phyloP scores from a whole-genome alignment of 2,888 invertebrate species.

The Chloroclysta siterata region DNA sequence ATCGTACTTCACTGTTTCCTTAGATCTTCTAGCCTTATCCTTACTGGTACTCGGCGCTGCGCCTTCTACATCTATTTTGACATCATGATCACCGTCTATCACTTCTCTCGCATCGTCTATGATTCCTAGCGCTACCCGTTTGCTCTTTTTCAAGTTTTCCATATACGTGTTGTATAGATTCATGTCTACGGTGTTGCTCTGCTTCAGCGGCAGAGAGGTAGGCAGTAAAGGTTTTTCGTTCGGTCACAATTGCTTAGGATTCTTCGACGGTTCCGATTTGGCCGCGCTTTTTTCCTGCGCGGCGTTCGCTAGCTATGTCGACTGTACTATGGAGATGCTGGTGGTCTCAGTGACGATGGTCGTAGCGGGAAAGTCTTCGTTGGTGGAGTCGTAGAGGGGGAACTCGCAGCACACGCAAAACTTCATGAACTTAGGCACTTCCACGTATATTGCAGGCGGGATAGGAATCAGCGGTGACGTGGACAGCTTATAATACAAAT shows the following conservation, averaged over 20 bases:
- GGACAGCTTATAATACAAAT: constrained; percentile 93
- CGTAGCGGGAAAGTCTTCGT: constrained; percentile 87
- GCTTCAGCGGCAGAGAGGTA: constrained; percentile 77
- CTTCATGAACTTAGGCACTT: constrained; percentile 93
- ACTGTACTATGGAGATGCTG: constrained; percentile 88
- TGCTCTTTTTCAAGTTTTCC: constrained; percentile 74
- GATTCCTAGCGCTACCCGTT: constrained; percentile 70
- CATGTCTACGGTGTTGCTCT: constrained; percentile 78
- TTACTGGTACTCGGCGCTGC: constrained; percentile 70
- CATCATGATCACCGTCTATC: constrained; percentile 58
- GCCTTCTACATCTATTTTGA: constrained; percentile 56
- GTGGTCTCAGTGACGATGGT: constrained; percentile 89
- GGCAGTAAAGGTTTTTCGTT: constrained; percentile 74
- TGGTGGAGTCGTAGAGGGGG: constrained; percentile 92
- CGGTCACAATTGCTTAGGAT: constrained; percentile 80
- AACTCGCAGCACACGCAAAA: constrained; percentile 94
- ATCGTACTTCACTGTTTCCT: constrained; percentile 74
- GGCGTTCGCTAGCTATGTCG: constrained; percentile 88
- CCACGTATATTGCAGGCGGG: constrained; percentile 94
- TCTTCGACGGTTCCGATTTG: constrained; percentile 58
- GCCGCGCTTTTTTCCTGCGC: constrained; percentile 76
- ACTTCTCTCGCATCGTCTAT: constrained; percentile 73
- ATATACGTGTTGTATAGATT: constrained; percentile 75
- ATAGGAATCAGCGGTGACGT: constrained; percentile 96
- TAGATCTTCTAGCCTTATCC: constrained; percentile 60